Base-by-base conservation (phyloP, 1,140 invertebrate species). In the Phocides pigmalion region DNA sequence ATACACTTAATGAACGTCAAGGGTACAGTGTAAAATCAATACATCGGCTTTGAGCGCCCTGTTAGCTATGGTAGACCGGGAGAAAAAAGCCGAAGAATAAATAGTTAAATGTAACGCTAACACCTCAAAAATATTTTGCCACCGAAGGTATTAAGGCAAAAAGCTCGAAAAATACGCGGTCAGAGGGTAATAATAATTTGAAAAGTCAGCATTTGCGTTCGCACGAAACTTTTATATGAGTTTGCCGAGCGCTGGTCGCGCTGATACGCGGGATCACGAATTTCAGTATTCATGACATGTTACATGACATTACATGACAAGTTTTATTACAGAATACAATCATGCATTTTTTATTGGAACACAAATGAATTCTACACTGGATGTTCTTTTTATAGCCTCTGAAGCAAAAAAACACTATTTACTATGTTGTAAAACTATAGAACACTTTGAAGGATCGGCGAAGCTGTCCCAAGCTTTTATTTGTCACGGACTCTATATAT, bases 191-290 rank as follows among this genome's bases (percentile, higher is more conserved):
- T 58, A 58, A 58, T 46, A 58, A 58, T 58, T 58, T 46, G 41
- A 46, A 58, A 58, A 58, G 22, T 58, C 54, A 58, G 54, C 54
- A 44, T 58, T 58, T 58, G 42, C 54, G 54, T 58, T 58, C 11
- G 41, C 41, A 9, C 41, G 41, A 58, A 58, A 58, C 41, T 58
- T 58, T 58, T 58, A 58, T 58, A 58, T 58, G 54, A 58, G 54
- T 58, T 58, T 58, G 20, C 39, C 4, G 15, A 44, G 54, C 54
- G 16, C 39, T 16, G 51, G 35, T n/a, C 17, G 35, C 9, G 22
- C 54, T 58, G 54, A 58, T 58, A 44, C 37, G 41, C 9, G 14
- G 51, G 15, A 50, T 17, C 17, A 46, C 14, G n/a, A 14, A 12
- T 2, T 42, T 56, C 51, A 25, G 51, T 54, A 19, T 49, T 42